Conservation (phyloP, 2,888 invertebrate genomes). For the Harpalus rufipes region DNA sequence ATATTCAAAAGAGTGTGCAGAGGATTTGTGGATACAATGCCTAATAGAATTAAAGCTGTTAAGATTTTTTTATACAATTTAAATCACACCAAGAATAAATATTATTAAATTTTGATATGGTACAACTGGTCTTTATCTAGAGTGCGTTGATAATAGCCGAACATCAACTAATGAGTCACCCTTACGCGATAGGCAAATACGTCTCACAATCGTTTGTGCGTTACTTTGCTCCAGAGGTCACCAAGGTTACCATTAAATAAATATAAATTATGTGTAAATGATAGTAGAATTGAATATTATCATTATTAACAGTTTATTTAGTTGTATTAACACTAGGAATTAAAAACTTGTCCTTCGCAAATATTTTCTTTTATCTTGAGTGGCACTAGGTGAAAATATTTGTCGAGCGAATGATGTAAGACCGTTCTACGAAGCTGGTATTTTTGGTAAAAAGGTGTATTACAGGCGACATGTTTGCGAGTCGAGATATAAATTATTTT, state of each 20-base stretch:
- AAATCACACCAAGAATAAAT: conserved; percentile 20
- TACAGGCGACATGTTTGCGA: not conserved
- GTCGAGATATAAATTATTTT: conserved; percentile 33
- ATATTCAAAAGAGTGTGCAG: too few relatives aligned
- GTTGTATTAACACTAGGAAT: conserved; percentile 17
- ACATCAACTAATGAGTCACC: conserved; percentile 8
- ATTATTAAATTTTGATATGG: conserved; percentile 50
- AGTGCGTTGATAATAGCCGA: conserved; percentile 35
- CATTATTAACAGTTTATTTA: conserved; percentile 24
- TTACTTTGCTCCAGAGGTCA: conserved; percentile 58
- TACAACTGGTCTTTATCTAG: conserved; percentile 24
- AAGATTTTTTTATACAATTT: not conserved
- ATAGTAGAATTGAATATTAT: conserved; percentile 49
- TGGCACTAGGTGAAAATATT: conserved; percentile 6
- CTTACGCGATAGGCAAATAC: not conserved
- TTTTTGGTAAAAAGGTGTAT: conserved; percentile 3
- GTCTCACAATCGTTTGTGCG: not conserved
- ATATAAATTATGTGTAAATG: conserved; percentile 64
- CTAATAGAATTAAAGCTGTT: too few relatives aligned
- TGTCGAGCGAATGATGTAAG: conserved; percentile 8
- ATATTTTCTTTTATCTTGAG: not conserved
- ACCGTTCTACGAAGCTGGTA: not conserved
- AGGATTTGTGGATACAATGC: too few relatives aligned
- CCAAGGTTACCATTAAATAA: conserved; percentile 63
- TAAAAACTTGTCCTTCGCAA: not conserved